Percentiles rank a stretch among this genome's conserved stretches.
These are phyloP conservation scores for Todiramphus saurophagus DNA, from an alignment of 2,113 vertebrate species.

Conservation along the genomic window DNA sequence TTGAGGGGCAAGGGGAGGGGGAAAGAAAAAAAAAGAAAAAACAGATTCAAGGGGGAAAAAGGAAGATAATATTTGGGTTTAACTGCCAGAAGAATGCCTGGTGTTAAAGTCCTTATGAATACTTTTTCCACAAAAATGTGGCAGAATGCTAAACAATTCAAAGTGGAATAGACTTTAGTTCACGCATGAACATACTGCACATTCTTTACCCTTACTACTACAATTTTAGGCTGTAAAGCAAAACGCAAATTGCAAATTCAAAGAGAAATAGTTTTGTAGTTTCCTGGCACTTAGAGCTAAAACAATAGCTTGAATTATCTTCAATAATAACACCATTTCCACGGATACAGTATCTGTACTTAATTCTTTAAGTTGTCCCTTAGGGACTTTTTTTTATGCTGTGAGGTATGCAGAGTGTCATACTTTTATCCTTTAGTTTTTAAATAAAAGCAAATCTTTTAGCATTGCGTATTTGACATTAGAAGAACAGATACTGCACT, in stretches of 20 bases:
- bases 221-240: not conserved
- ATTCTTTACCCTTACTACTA: not conserved
- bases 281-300: not conserved
- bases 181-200: not conserved
- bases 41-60: not conserved
- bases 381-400: not conserved
- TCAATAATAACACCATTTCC: not conserved
- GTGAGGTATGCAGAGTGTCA: not conserved
- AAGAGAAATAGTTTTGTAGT: not conserved
- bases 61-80: not conserved
- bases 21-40: no score
- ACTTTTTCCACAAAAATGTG: not conserved
- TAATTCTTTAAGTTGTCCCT: not conserved
- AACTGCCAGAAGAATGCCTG: not conserved
- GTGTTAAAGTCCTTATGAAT: not conserved
- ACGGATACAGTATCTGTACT: not conserved
- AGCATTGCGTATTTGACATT: not conserved
- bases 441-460: not conserved
- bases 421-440: not conserved
- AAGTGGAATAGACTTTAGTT: not conserved
- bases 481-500: not conserved
- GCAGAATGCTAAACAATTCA: not conserved
- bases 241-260: not conserved
- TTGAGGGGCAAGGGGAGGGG: fast-evolving
- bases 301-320: not conserved